Evolutionary conservation across 2,113 vertebrate genomes (phyloP), one percentile per base, ranked within the genome.

Genomic region (Menura novaehollandiae): DNA sequence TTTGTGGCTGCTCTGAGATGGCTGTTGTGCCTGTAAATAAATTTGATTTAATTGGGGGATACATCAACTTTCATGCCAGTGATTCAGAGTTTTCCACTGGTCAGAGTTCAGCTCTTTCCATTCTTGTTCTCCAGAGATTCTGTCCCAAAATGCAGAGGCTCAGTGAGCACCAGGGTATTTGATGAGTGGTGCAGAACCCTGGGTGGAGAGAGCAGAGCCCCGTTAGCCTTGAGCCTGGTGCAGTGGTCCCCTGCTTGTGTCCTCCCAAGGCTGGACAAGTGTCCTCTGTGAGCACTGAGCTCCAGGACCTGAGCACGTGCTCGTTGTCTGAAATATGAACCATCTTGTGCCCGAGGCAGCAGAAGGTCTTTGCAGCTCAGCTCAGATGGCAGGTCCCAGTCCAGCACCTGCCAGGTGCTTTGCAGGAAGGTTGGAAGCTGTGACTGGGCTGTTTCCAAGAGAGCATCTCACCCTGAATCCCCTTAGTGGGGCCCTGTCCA

Each of bases 91-190:
- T 76, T 85, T 72, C 69, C 69, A 53, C 15, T 79, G 73, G 55
- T 89, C 94, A 90, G 75, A 92, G 30, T 84, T 91, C 85, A 68
- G 55, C 87, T 91, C 43, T 94, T 58, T 81, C 95, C 91, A 0
- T 87, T 97, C 95, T 91, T 83, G 15, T 95, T 86, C 92, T 96
- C 66, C 92, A 93, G 96, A 95, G 88, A 41, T 71, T 96, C 75
- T 94, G 88, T 84, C 94, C 96, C 96, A 96, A 86, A 96, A 72
- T 47, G 55, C 95, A 86, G 53, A 96, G 96, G 86, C 97, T 95
- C 95, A 84, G 85, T 88, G 97, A 89, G 95, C 94, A 56, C 96
- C 91, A 47, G 76, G 94, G 93, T 56, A 46, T 69, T 94, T 19
- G 33, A 85, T 90, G 96, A 92, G 96, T 75, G 94, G 33, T 63